Conservation (phyloP, 1,140 invertebrate species). For the Aradophagus sp. region DNA sequence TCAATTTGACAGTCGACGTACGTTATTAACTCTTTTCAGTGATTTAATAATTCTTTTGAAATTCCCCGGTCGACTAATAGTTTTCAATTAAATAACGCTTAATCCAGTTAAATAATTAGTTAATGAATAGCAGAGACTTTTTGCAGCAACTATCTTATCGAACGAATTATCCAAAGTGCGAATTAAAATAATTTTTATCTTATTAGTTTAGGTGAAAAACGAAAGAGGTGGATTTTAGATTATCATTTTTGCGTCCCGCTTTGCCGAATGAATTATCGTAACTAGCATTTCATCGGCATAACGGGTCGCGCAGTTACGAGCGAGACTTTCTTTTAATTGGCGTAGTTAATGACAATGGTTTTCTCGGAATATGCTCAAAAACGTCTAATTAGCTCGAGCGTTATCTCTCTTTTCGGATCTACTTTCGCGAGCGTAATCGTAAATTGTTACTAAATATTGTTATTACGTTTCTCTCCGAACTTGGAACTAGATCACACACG, state of each 20-base stretch:
- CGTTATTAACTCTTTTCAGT: no score
- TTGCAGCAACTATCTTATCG: no score
- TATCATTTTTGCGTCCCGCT: slow-evolving; percentile 2
- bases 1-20: no score
- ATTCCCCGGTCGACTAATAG: no score
- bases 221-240: no score
- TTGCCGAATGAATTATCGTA: slow-evolving; percentile 33
- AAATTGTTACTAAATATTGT: slow-evolving; percentile 43
- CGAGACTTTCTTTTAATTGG: slow-evolving; percentile 53
- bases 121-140: no score
- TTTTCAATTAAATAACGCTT: no score
- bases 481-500: slow-evolving; percentile 20
- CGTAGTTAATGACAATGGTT: slow-evolving; percentile 46
- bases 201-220: no score
- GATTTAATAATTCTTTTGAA: no score
- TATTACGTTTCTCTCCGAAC: slow-evolving; percentile 9
- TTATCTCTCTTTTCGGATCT: slow-evolving; percentile 47
- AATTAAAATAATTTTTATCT: no score
- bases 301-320: slow-evolving; percentile 40
- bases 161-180: no score
- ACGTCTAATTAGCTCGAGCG: slow-evolving; percentile 42
- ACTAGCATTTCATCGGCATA: slow-evolving; percentile 38
- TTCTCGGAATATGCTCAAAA: slow-evolving; percentile 52
- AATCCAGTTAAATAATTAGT: no score
- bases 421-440: slow-evolving; percentile 40